phyloP scores from a whole-genome alignment of 2,888 invertebrate species.

The Mythimna albipuncta region DNA sequence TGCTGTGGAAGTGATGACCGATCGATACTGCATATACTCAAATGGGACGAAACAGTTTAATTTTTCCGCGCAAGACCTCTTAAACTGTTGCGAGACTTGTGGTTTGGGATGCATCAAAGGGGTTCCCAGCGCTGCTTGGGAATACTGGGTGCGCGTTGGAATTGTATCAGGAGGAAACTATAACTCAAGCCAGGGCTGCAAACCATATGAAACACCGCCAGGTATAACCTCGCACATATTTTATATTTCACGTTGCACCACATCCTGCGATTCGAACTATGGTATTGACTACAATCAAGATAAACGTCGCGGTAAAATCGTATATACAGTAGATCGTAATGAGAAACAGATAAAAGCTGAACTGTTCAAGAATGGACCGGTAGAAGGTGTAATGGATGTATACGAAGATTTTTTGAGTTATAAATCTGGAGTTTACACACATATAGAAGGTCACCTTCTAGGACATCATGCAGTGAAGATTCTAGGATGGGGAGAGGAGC shows the following conservation, averaged over 20 bases:
- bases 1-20: slow-evolving; percentile 97
- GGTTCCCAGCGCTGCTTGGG: slow-evolving; percentile 33
- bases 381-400: slow-evolving; percentile 34
- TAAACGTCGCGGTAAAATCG: slow-evolving; percentile 41
- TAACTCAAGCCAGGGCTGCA: slow-evolving; percentile 40
- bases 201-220: slow-evolving; percentile 36
- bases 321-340: slow-evolving; percentile 25
- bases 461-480: slow-evolving; percentile 48
- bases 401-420: slow-evolving; percentile 47
- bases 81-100: slow-evolving; percentile 52
- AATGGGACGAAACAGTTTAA: slow-evolving; percentile 41
- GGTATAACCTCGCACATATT: not conserved
- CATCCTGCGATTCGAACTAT: slow-evolving; percentile 24
- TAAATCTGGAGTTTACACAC: slow-evolving; percentile 40
- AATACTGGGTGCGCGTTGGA: slow-evolving; percentile 41
- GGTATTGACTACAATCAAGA: slow-evolving; percentile 31
- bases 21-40: slow-evolving; percentile 87
- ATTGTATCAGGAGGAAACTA: slow-evolving; percentile 49
- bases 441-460: slow-evolving; percentile 24
- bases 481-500: slow-evolving; percentile 50
- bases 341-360: slow-evolving; percentile 44
- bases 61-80: slow-evolving; percentile 48
- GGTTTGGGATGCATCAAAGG: slow-evolving; percentile 45
- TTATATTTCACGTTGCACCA: slow-evolving; percentile 31
- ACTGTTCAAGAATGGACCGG: slow-evolving; percentile 42